phyloP scores from a whole-genome alignment of 37 sponge, comb jelly and placozoan species.

The Eunapius fragilis region DNA sequence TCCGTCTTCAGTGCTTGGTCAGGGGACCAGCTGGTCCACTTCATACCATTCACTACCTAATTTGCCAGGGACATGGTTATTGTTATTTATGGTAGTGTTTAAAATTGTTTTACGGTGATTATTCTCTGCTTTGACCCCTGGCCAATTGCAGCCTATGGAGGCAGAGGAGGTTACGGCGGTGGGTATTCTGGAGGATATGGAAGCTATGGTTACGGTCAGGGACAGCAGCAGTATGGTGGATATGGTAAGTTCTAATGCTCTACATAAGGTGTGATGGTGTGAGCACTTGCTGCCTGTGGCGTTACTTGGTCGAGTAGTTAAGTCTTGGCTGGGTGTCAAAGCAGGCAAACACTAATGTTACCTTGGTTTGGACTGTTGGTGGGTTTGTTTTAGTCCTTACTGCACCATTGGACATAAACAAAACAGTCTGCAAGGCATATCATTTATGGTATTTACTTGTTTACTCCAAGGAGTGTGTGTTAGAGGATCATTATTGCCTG shows the following conservation, averaged over 20 bases:
- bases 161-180: conserved; percentile 1
- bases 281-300: neutral
- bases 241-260: neutral
- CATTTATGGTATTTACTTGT: no score
- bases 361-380: neutral
- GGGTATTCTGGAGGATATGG: conserved; percentile 13
- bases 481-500: no score
- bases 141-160: neutral
- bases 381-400: neutral
- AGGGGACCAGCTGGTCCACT: no score
- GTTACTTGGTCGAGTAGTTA: neutral
- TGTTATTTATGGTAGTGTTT: no score
- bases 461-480: no score
- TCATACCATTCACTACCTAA: neutral
- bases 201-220: neutral
- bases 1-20: neutral
- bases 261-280: neutral
- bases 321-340: neutral
- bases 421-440: neutral
- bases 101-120: no score
- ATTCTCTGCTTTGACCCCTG: no score
- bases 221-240: neutral
- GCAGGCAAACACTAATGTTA: neutral
- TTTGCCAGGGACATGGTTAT: neutral
- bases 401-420: neutral